Base-by-base conservation (phyloP, 2,113 vertebrate genomes). In the Hemicordylus capensis region DNA sequence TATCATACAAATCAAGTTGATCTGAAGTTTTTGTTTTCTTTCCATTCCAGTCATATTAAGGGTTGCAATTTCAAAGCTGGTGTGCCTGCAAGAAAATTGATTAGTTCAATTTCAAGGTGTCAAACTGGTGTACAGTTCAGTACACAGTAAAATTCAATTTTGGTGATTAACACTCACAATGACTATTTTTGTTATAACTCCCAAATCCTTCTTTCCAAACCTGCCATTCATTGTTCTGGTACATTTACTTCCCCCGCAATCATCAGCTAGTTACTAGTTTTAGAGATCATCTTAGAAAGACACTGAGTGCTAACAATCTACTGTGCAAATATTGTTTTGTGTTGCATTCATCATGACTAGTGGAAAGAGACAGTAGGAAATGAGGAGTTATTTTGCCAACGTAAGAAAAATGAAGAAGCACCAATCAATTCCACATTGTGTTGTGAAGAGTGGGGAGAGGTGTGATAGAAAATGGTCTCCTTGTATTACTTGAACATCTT, bases 51-150 rank as follows among this genome's bases (percentile, higher is more conserved):
- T 94, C 88, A 93, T 94, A 92, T 89, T 92, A 90, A 89, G 80
- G 85, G 87, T 87, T 89, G 91, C 48, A 84, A 93, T 93, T 93
- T 92, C 87, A 87, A 91, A 93, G 90, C 88, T 87, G 84, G 85
- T 93, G 89, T 93, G 92, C 84, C 89, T 91, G 91, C 89, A 76
- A 89, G 88, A 92, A 93, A 94, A 95, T 80, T 86, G 90, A 95
- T 94, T 94, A 94, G 91, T 94, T 93, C 93, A 93, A 93, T 95
- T 95, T 93, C 91, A 92, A 94, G 93, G 91, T 95, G 94, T 94
- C 94, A 94, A 93, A 90, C 93, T 94, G 92, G 93, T 92, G 90
- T 89, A 87, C 87, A 94, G 87, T 93, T 95, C 91, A 94, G 93
- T 93, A 94, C 90, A 88, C 51, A 85, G 83, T 85, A 84, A 91